Percentiles rank a stretch among this genome's conserved stretches.
phyloP scores from a whole-genome alignment of 2,113 vertebrate genomes.

The Ictalurus punctatus region DNA sequence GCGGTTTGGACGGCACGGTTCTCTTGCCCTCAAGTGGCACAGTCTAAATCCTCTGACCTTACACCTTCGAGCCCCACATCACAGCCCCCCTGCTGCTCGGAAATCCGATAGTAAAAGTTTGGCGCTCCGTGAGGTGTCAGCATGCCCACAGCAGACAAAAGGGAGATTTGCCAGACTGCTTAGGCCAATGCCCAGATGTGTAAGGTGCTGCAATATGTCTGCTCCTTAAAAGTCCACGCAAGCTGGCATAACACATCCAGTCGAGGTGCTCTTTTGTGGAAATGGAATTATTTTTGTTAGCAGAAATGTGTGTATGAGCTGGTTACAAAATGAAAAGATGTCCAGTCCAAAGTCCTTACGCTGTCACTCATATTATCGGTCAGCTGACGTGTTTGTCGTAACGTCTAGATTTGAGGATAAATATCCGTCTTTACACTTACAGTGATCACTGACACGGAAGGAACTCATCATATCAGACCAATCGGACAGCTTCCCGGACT shows the following conservation, averaged over 20 bases:
- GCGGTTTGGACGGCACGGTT: slow-evolving; percentile 11
- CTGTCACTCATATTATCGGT: neutral
- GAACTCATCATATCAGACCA: neutral
- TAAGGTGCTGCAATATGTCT: neutral
- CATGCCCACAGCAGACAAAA: slow-evolving; percentile 32
- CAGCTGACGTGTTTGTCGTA: neutral
- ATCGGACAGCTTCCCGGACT: neutral
- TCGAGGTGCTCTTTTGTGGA: neutral
- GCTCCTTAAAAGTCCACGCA: neutral
- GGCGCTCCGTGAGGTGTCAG: slow-evolving; percentile 40
- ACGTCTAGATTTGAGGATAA: neutral
- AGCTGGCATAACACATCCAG: neutral
- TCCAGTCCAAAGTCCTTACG: too few species aligned
- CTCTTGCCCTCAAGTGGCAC: slow-evolving; percentile 13
- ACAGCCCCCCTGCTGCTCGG: slow-evolving; percentile 23
- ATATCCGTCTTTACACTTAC: neutral
- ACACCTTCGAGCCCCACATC: slow-evolving; percentile 41
- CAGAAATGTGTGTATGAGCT: neutral
- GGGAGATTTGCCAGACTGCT: slow-evolving; percentile 21
- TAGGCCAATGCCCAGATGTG: slow-evolving; percentile 16
- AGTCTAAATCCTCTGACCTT: slow-evolving; percentile 28
- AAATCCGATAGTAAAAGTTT: slow-evolving; percentile 38
- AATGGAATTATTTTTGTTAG: neutral
- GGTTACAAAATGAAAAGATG: too few species aligned
- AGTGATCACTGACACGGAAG: neutral